Base-by-base conservation (phyloP, 92 coral and sea anemone genomes). In the Actinostola sp. region DNA sequence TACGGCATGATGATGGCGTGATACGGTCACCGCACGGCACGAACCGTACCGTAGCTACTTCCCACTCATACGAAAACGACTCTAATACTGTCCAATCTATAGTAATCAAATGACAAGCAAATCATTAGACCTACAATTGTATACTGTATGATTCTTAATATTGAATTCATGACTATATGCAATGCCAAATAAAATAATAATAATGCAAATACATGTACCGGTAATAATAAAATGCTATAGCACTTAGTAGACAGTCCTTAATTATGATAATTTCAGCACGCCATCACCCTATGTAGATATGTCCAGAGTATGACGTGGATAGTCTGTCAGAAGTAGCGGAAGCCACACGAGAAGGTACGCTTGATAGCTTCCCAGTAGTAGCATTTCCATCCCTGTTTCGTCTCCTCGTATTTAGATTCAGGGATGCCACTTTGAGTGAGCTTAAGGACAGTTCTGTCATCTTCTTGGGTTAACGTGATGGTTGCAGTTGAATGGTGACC, bases 331-430 rank as follows among this genome's bases (percentile, higher is more conserved):
- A 95, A 95, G 64, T 95, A 95, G 67, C 77, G 79, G 84, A 79
- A 71, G 33, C 99, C 99, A 58, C 97, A 91, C 13, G 79, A 85
- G 73, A 91, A 95, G 38, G 89, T 91, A 58, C 80, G 86, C 70
- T 95, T 95, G 82, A 95, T 95, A 63, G 81, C 87, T 23, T 67
- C 97, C 99, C 99, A 95, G 82, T 95, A 95, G 78, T 85, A 88
- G 24, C 86, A 88, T 29, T 88, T 88, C 99, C 99, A 95, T 23
- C 97, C 97, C 35, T 78, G 56, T 67, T 80, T 82, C 25, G 99
- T 95, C 52, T 93, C 78, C 63, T 95, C 99, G 56, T 82, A 89
- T 53, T 91, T 93, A 1, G 87, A 80, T 23, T 92, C 90, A 8
- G 99, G 99, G 17, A 95, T 82, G 38, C 99, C 99, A 8, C 85